Evolutionary conservation across 1,140 invertebrate species (phyloP), one percentile per base, ranked within the genome.

Genomic region (Phenacoccus solenopsis): DNA sequence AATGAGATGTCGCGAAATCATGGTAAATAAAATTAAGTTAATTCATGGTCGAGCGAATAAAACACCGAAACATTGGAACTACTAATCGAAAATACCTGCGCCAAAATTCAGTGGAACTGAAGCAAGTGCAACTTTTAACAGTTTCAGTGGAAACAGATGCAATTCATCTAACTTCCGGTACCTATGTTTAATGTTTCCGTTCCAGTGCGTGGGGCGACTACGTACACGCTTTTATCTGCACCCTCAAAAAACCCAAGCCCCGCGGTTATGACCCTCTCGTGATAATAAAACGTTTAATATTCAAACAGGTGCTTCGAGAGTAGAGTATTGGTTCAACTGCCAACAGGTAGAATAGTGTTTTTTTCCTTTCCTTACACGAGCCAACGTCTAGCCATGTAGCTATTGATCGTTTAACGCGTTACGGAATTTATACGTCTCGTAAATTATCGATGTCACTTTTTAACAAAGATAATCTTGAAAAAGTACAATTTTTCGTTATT

Each of bases 101-200:
- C 13, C 16, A 49, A 49, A 49, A 49, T 49, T 49, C 25, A 20
- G 10, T 24, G 4, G 59, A 20, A 16, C 13, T 24, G 16, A 25
- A 4, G 2, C 59, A 64, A 64, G 2, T 64, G 59, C 22, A 64
- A 20, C 59, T 25, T 64, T 64, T 4, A 49, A 49, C 38, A 9
- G 38, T 3, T 49, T n/a, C 22, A 25, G 25, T 24, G 59, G 59
- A 24, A 64, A 64, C 59, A 64, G 2, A 64, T 64, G 59, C 25
- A 64, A 64, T 49, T 49, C 38, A 49, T 10, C 10, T 64, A 64
- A 64, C 59, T 64, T 64, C 59, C 59, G 59, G 59, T 64, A 64
- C 10, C 59, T 24, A 20, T 27, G 20, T 64, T 64, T 27, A 64
- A 24, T 25, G 25, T 64, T 64, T 64, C 59, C 59, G 59, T 25